Conservation (phyloP, 2,113 vertebrate genomes). For the Chunga burmeisteri region DNA sequence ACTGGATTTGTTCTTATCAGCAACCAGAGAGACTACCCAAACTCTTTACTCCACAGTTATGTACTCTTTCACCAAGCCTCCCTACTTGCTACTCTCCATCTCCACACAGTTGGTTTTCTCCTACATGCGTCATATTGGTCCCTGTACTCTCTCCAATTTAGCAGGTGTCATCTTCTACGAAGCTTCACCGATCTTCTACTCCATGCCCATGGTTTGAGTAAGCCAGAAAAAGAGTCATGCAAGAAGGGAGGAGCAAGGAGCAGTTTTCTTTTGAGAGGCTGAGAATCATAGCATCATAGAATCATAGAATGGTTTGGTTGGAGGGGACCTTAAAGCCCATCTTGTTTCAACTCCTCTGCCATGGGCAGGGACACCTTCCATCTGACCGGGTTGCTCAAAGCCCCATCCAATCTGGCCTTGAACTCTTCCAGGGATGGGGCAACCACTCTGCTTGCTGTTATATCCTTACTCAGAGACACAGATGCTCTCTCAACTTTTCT, state of each 20-base stretch:
- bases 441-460: background rate
- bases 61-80: background rate
- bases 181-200: background rate
- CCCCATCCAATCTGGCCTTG: too few relatives aligned
- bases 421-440: background rate
- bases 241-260: background rate
- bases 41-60: background rate
- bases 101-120: background rate
- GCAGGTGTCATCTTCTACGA: background rate
- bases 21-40: background rate
- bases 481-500: background rate
- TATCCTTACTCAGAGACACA: background rate
- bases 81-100: background rate
- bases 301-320: too few relatives aligned
- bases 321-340: too few relatives aligned
- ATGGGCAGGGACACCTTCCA: too few relatives aligned
- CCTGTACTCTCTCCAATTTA: background rate
- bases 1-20: constrained; percentile 21
- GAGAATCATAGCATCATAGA: background rate
- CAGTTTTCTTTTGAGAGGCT: background rate
- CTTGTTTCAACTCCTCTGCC: too few relatives aligned
- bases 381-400: too few relatives aligned
- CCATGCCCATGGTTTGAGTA: background rate
- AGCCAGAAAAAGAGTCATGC: background rate
- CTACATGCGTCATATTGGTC: background rate